These are phyloP conservation scores for Athalia rosae DNA, from an alignment of 2,888 invertebrate species.

Conservation along the genomic window DNA sequence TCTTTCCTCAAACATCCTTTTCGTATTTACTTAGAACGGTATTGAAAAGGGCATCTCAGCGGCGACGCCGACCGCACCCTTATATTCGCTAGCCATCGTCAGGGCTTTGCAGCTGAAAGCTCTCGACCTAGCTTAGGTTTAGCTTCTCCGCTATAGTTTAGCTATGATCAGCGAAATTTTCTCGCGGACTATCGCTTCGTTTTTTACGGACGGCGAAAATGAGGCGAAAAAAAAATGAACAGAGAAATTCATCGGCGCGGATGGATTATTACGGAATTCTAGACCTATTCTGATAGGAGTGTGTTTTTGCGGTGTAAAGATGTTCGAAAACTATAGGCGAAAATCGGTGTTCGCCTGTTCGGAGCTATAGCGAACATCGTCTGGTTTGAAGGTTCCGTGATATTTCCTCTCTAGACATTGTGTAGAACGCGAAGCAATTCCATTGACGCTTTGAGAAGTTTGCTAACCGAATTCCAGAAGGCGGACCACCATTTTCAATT, in stretches of 20 bases:
- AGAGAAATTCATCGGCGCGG: neutral
- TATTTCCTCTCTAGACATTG: conserved; percentile 35
- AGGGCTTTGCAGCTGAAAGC: conserved; percentile 33
- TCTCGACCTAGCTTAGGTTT: conserved; percentile 28
- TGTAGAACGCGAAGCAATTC: conserved; percentile 5
- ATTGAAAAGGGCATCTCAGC: conserved; percentile 42
- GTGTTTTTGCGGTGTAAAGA: neutral
- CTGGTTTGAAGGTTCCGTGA: conserved; percentile 23
- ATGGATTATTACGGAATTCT: neutral
- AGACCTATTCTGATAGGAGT: neutral
- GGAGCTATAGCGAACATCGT: conserved; percentile 20
- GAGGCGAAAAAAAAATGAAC: neutral
- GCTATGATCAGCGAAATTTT: neutral
- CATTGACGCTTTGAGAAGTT: conserved; percentile 41
- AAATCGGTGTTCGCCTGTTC: conserved; percentile 2
- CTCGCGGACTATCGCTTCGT: neutral
- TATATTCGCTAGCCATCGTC: neutral
- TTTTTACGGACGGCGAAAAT: neutral
- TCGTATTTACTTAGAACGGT: conserved; percentile 43
- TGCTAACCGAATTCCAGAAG: conserved; percentile 39
- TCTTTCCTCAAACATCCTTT: conserved; percentile 35
- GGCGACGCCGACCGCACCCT: conserved; percentile 19
- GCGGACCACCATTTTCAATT: conserved; percentile 36
- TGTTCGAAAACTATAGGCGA: conserved; percentile 5
- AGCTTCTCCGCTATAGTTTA: neutral